phyloP scores from a whole-genome alignment of 1,140 invertebrate genomes.

The Procambarus virginalis region DNA sequence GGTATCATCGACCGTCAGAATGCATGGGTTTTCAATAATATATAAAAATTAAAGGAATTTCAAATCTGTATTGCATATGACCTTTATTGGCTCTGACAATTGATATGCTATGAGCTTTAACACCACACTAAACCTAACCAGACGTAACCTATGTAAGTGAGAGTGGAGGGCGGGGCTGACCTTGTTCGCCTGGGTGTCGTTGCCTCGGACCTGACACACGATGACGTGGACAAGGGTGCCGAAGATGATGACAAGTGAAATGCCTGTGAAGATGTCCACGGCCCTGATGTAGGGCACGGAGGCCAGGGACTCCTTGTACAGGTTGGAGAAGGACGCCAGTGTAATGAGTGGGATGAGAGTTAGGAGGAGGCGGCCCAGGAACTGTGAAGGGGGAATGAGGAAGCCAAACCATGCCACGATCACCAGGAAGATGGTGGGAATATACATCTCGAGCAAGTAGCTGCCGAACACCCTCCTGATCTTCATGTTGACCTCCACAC shows the following conservation, averaged over 20 bases:
- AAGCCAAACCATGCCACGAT: conserved; percentile 57
- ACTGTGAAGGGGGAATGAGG: conserved; percentile 15
- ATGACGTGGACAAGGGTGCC: conserved; percentile 52
- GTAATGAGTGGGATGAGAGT: conserved; percentile 61
- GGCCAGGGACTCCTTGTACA: conserved; percentile 39
- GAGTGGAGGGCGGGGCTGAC: background rate
- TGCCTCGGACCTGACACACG: conserved; percentile 27
- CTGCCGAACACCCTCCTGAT: conserved; percentile 43
- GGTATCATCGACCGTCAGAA: no score
- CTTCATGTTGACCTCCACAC: conserved; percentile 45
- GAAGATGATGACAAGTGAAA: conserved; percentile 60
- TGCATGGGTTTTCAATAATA: no score
- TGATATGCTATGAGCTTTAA: no score
- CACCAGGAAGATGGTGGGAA: conserved; percentile 65
- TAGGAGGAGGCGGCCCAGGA: conserved; percentile 50
- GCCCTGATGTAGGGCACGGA: conserved; percentile 60
- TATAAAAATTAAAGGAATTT: no score
- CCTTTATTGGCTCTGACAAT: no score
- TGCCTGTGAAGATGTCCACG: conserved; percentile 64
- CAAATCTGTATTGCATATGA: no score
- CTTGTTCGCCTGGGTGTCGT: conserved; percentile 1
- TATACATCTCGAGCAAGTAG: conserved; percentile 65
- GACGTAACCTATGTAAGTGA: no score
- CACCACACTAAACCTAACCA: no score
- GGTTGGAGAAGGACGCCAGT: conserved; percentile 44